These are phyloP conservation scores for Trinorchestia longiramus DNA, from an alignment of 1,140 invertebrate species.

Conservation along the genomic window DNA sequence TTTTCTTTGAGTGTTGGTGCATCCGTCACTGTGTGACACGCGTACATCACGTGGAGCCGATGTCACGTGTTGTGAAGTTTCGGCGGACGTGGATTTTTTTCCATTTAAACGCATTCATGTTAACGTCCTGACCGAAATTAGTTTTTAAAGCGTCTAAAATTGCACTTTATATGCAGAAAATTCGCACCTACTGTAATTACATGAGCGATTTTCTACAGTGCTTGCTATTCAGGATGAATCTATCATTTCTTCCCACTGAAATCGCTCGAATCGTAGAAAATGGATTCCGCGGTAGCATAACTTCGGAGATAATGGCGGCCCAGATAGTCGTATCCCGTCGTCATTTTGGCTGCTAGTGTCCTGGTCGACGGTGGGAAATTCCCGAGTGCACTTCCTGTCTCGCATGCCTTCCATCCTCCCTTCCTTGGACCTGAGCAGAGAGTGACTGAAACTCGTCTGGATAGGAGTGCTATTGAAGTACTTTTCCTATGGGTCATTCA, in stretches of 20 bases:
- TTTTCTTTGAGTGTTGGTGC: background rate
- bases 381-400: background rate
- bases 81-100: background rate
- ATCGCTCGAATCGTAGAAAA: constrained; percentile 11
- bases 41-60: background rate
- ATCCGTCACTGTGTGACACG: background rate
- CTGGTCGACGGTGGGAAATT: background rate
- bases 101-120: background rate
- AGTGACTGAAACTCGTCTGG: background rate
- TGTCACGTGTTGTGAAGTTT: background rate
- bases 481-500: background rate
- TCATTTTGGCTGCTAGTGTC: constrained; percentile 38
- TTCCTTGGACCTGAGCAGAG: background rate
- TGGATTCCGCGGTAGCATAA: constrained; percentile 4
- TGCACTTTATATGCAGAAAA: too few relatives aligned
- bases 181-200: background rate
- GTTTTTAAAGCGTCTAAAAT: too few relatives aligned
- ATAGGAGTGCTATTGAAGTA: background rate
- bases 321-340: constrained; percentile 38
- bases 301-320: background rate
- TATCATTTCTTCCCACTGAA: background rate
- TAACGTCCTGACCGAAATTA: background rate
- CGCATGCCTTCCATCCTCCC: background rate
- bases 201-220: background rate
- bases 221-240: background rate